These are phyloP conservation scores for Eumaeus atala DNA, from an alignment of 1,140 invertebrate species.

Conservation along the genomic window DNA sequence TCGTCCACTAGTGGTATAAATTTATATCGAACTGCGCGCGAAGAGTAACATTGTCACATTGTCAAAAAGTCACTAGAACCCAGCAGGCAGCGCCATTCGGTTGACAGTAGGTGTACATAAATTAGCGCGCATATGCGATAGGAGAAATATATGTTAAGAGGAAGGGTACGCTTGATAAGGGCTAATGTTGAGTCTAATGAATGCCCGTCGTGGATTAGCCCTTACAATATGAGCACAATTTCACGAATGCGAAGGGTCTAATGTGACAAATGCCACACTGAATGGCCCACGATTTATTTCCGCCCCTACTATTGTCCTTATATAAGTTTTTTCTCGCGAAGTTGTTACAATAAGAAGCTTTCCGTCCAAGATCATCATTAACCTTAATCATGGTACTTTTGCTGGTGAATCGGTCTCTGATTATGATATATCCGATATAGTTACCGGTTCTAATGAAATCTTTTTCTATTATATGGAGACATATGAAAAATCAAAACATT, in stretches of 20 bases:
- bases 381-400: too few species aligned
- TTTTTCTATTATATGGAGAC: too few species aligned
- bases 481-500: too few species aligned
- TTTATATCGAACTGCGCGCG: too few species aligned
- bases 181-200: slow-evolving; percentile 54
- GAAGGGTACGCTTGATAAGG: slow-evolving; percentile 44
- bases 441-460: too few species aligned
- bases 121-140: slow-evolving; percentile 1
- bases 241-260: slow-evolving; percentile 46
- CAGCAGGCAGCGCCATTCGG: not conserved
- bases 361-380: too few species aligned
- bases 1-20: too few species aligned
- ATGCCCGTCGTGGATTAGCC: slow-evolving; percentile 59
- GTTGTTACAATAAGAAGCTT: too few species aligned
- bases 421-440: too few species aligned
- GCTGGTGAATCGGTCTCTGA: too few species aligned
- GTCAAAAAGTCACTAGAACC: not conserved
- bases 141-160: slow-evolving; percentile 9
- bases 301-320: slow-evolving; percentile 3
- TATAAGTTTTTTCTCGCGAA: not conserved
- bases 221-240: slow-evolving; percentile 67
- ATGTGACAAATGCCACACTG: slow-evolving; percentile 51
- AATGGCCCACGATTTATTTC: slow-evolving; percentile 46
- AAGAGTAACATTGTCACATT: too few species aligned
- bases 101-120: slow-evolving; percentile 5